These are phyloP conservation scores for Luehdorfia chinensis DNA, from an alignment of 1,140 invertebrate genomes.

Conservation along the genomic window DNA sequence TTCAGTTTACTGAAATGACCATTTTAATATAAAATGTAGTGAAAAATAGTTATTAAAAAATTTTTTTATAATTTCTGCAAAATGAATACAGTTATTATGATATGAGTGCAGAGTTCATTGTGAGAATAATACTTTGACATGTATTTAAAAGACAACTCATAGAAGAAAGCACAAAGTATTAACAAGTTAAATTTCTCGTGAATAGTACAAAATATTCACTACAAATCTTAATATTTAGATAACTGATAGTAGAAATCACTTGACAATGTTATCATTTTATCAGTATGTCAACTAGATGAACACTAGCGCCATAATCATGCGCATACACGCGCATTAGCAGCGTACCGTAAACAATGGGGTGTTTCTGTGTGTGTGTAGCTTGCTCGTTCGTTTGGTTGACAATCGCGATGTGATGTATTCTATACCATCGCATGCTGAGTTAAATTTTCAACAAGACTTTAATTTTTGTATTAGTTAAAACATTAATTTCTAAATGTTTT, in stretches of 20 bases:
- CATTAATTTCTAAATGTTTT: conserved; percentile 75
- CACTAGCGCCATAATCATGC: conserved; percentile 51
- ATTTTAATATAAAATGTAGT: no score
- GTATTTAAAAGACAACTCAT: no score
- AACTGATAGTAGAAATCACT: conserved; percentile 45
- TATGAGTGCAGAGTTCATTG: no score
- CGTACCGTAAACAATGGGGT: conserved; percentile 68
- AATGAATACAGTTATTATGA: no score
- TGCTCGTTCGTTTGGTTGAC: conserved; percentile 76
- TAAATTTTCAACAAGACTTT: conserved; percentile 73
- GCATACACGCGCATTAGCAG: conserved; percentile 54
- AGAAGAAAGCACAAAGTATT: no score
- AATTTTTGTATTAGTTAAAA: conserved; percentile 71
- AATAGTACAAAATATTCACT: neutral
- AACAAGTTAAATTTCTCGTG: no score
- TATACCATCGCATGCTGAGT: conserved; percentile 74
- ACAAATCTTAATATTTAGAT: conserved; percentile 16
- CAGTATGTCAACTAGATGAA: conserved; percentile 52
- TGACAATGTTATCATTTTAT: conserved; percentile 72
- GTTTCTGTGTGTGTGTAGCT: conserved; percentile 68
- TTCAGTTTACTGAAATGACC: no score
- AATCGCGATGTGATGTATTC: conserved; percentile 77
- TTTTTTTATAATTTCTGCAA: no score
- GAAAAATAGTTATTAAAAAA: no score
- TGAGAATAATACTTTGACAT: no score